Conservation (phyloP, 35 echinoderm and acorn worm genomes). For the Antedon bifida region DNA sequence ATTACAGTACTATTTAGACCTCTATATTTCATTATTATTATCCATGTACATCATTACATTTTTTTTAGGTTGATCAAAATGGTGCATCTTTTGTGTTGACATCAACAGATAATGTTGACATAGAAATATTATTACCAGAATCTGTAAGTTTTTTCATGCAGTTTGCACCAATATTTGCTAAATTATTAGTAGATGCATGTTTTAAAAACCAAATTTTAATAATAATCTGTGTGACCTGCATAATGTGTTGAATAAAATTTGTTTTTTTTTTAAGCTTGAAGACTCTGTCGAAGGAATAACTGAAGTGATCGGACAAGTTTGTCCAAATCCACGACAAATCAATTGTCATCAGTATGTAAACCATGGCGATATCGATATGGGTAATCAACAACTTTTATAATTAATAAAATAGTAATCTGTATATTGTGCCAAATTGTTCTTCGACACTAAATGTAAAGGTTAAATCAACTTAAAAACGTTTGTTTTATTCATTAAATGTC, state of each 20-base stretch:
- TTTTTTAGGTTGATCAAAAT: conserved; percentile 31
- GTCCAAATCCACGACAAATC: conserved; percentile 10
- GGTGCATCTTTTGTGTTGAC: conserved; percentile 29
- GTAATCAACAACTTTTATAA: conserved; percentile 5
- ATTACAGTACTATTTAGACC: no score
- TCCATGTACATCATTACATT: background rate
- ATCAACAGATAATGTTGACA: conserved; percentile 32
- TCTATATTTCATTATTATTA: no score
- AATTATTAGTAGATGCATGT: background rate
- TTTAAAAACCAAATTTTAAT: no score
- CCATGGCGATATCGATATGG: conserved; percentile 57
- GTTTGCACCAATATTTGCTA: background rate
- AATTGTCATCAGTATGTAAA: conserved; percentile 20
- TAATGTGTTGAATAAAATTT: no score
- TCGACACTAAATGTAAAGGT: no score
- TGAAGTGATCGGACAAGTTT: conserved; percentile 56
- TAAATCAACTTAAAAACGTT: no score
- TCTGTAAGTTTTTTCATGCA: conserved; percentile 16
- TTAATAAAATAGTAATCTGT: background rate
- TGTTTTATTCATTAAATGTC: no score
- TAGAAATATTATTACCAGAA: conserved; percentile 34
- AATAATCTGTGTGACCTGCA: no score
- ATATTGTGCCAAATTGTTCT: no score
- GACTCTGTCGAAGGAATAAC: conserved; percentile 52
- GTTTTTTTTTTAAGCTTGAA: conserved; percentile 22